Evolutionary conservation across 1,140 invertebrate genomes (phyloP).

Genomic region (Samia ricini): DNA sequence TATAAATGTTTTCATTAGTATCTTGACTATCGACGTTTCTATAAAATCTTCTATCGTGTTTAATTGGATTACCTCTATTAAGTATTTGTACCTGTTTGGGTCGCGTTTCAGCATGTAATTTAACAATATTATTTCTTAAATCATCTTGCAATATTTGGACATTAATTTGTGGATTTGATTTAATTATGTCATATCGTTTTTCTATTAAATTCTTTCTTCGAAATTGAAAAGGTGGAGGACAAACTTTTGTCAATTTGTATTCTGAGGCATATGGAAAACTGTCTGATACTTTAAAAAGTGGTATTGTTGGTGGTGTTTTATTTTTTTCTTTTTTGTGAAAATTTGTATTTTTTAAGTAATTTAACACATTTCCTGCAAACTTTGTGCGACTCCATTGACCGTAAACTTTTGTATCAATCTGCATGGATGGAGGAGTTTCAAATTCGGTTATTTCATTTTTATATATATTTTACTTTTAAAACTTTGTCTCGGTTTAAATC

Average conservation of each 20-base stretch:
- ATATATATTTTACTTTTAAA: constrained; percentile 14
- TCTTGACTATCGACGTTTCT: constrained; percentile 32
- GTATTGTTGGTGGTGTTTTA: constrained; percentile 47
- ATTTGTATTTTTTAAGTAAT: constrained; percentile 58
- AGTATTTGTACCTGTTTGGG: constrained; percentile 43
- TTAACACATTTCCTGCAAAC: constrained; percentile 58
- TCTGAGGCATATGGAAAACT: constrained; percentile 58
- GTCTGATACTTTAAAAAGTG: constrained; percentile 52
- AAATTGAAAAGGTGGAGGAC: constrained; percentile 37
- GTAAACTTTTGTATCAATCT: constrained; percentile 45
- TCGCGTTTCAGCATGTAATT: constrained; percentile 34
- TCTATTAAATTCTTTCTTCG: constrained; percentile 40
- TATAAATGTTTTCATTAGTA: constrained; percentile 24
- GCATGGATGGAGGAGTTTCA: constrained; percentile 39
- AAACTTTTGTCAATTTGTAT: constrained; percentile 44
- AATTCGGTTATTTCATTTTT: constrained; percentile 31
- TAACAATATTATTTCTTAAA: constrained; percentile 43
- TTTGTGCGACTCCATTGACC: constrained; percentile 60
- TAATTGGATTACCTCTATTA: constrained; percentile 35
- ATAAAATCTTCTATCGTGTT: constrained; percentile 37
- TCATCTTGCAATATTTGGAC: constrained; percentile 59
- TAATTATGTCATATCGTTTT: constrained; percentile 31
- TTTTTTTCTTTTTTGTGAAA: constrained; percentile 41
- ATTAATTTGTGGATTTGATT: constrained; percentile 50
- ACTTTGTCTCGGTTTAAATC: background rate